Evolutionary conservation across 1,140 invertebrate genomes (phyloP).

Genomic region (Copidosoma floridanum): DNA sequence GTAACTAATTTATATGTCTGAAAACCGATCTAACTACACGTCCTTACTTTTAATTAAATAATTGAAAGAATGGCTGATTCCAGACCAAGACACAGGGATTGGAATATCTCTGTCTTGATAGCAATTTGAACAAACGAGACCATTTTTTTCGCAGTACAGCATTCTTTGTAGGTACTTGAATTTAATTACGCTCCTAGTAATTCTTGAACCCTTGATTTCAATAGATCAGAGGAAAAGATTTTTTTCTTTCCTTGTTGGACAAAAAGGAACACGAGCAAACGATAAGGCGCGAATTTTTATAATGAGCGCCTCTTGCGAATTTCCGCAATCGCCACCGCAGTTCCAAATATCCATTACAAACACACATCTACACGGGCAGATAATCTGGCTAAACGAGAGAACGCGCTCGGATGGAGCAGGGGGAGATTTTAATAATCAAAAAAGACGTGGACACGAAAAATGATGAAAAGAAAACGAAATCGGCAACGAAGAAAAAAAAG

Average conservation of each 20-base stretch:
- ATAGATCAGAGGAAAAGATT: background rate
- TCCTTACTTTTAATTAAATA: too few relatives aligned
- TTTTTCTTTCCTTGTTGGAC: background rate
- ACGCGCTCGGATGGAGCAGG: background rate
- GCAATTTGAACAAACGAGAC: too few relatives aligned
- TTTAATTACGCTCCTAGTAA: too few relatives aligned
- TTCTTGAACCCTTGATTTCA: too few relatives aligned
- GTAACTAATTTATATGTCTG: too few relatives aligned
- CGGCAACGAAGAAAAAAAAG: slow-evolving; percentile 1
- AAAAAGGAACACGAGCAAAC: background rate
- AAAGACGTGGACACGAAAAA: slow-evolving; percentile 8
- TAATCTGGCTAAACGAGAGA: background rate
- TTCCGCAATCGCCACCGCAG: background rate
- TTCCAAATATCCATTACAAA: too few relatives aligned
- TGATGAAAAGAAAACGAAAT: background rate
- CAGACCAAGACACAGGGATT: too few relatives aligned
- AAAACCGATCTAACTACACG: too few relatives aligned
- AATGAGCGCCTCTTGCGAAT: background rate
- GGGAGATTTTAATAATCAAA: slow-evolving; percentile 1
- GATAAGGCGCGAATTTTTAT: background rate
- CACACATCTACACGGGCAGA: background rate
- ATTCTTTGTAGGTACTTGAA: too few relatives aligned
- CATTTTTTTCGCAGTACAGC: too few relatives aligned
- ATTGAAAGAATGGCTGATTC: too few relatives aligned
- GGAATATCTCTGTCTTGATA: too few relatives aligned